These are phyloP conservation scores for Carduelis carduelis DNA, from an alignment of 2,797 vertebrate genomes.

Conservation along the genomic window DNA sequence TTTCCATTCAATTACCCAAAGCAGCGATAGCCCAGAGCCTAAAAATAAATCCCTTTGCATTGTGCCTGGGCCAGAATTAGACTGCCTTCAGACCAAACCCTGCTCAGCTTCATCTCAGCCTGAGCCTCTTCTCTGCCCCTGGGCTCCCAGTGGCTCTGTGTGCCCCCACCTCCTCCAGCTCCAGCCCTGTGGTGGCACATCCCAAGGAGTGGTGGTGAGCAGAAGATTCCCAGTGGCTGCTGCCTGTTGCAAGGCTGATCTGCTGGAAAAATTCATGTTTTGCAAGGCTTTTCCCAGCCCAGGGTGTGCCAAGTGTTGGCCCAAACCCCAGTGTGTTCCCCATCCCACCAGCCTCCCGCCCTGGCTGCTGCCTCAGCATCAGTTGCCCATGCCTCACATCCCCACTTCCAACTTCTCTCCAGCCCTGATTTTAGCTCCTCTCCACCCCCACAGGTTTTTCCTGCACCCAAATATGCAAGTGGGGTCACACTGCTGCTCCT, in stretches of 20 bases:
- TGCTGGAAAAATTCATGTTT: not conserved
- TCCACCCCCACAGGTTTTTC: not conserved
- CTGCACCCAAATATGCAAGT: fast-evolving
- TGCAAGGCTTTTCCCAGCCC: not conserved
- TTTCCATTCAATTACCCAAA: conserved; percentile 60
- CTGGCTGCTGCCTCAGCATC: not conserved
- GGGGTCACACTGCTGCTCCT: not conserved
- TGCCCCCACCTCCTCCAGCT: not conserved
- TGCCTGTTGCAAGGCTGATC: not conserved
- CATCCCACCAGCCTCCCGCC: not conserved
- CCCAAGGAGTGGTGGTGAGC: not conserved
- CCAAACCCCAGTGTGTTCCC: not conserved
- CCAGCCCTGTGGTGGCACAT: not conserved
- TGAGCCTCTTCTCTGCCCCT: not conserved
- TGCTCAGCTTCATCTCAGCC: not conserved
- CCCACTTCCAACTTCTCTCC: not conserved
- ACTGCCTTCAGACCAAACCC: not conserved
- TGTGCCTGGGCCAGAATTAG: conserved; percentile 43
- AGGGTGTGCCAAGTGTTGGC: not conserved
- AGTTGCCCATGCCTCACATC: not conserved
- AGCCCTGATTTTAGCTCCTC: not conserved
- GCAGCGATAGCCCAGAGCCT: conserved; percentile 35
- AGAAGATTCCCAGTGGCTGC: fast-evolving
- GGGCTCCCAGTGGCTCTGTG: not conserved
- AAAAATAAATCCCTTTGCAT: conserved; percentile 60